Evolutionary conservation across 2,888 invertebrate species (phyloP), one percentile per base, ranked within the genome.

Genomic region (Chrysotoxum bicinctum): DNA sequence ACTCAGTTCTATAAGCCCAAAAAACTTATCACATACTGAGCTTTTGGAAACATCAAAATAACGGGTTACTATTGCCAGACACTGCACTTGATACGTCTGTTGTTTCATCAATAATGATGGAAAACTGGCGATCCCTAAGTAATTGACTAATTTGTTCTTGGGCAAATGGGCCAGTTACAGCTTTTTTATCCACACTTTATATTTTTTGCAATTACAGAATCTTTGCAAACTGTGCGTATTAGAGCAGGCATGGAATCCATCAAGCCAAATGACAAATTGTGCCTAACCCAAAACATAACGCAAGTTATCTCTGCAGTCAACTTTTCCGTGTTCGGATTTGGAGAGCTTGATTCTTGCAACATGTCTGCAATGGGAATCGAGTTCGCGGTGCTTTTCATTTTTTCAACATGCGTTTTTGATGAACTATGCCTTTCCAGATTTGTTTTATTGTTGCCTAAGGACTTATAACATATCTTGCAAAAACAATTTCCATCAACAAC

Each of bases 71-170:
- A 62, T 23, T 16, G 45, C 70, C 12, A 45, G 35, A 35, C 78
- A 64, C n/a, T 70, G 54, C 37, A 26, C 10, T 54, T 6, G 72
- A 64, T n/a, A 79, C 62, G 48, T 73, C 73, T 16, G 73, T 73
- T 23, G 73, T 73, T 52, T 73, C 73, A 10, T 73, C 62, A 16
- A 52, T 48, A 14, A 73, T 73, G 12, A 73, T 48, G 16, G 73
- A 73, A 52, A 73, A 73, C 26, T 52, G 40, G 12, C 16, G 0
- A 12, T 0, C 52, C 43, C 12, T 26, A 5, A 73, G 32, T 12
- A 62, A 1, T 2, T n/a, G 7, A 21, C 19, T 32, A 7, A 64
- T 48, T 56, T 40, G 0, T 23, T 32, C 37, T 68, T 68, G 68
- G n/a, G 40, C 35, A 40, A 68, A 52, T 23, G 62, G 62, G 0